These are phyloP conservation scores for Actinia equina DNA, from an alignment of 64 coral and sea anemone species.

Conservation along the genomic window DNA sequence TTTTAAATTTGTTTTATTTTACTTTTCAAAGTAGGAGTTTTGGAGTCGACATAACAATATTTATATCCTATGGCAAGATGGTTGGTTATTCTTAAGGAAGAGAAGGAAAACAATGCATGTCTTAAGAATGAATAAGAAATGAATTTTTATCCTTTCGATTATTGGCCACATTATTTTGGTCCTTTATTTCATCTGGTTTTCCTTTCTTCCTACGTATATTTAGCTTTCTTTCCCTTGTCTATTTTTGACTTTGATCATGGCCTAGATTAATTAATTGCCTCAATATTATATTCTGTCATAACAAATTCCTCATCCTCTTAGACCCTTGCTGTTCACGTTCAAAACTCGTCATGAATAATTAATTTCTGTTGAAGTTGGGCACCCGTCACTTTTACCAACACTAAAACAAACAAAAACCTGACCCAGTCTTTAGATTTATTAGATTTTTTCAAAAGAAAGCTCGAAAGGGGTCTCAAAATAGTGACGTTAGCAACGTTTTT, in stretches of 20 bases:
- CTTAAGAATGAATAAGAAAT: constrained; percentile 8
- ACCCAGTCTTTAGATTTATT: too few species aligned
- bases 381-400: neutral
- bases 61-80: neutral
- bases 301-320: neutral
- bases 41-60: neutral
- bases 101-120: neutral
- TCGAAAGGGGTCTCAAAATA: too few species aligned
- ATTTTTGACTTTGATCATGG: too few species aligned
- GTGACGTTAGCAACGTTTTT: too few species aligned
- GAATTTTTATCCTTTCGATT: neutral
- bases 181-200: too few species aligned
- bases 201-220: too few species aligned
- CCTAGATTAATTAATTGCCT: too few species aligned
- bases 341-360: neutral
- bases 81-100: neutral
- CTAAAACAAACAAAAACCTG: neutral
- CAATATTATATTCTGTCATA: neutral
- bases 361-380: neutral
- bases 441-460: too few species aligned
- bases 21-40: neutral
- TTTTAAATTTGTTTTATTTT: constrained; percentile 3
- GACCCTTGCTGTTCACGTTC: neutral
- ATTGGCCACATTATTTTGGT: neutral
- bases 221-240: too few species aligned